Base-by-base conservation (phyloP, 2,888 invertebrate genomes). In the Pammene fasciana region DNA sequence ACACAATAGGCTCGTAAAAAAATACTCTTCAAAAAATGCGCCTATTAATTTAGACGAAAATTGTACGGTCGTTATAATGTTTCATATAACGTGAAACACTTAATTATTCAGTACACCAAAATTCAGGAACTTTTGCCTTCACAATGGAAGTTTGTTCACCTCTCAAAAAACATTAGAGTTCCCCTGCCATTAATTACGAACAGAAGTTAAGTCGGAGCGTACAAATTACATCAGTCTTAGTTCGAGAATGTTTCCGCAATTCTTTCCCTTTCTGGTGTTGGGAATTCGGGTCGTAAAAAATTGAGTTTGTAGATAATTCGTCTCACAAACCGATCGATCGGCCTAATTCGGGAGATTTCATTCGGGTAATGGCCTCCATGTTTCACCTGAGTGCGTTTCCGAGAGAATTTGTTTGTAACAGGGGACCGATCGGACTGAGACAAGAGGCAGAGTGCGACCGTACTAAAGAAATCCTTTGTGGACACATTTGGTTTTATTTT, bases 161-260 rank as follows among this genome's bases (percentile, higher is more conserved):
- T 72, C 76, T 75, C 73, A 76, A 79, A 80, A 81, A 80, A 78
- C 76, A 73, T 74, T 79, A 76, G 76, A 81, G 81, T 77, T 76
- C 78, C 75, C 78, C 81, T 79, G 75, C 82, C 88, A 88, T 89
- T 87, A 87, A 86, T 86, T 87, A 78, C 70, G 78, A 75, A 73
- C 82, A 82, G 74, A 81, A 84, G 84, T 82, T 84, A 86, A 81
- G 81, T 82, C 82, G 76, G 75, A 74, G 77, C 77, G 78, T 79
- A 83, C 82, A 86, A 88, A 88, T 88, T 84, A 87, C 85, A 85
- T 85, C 82, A 82, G 80, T 85, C 86, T 85, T 85, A 85, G 85
- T 85, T 86, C 79, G 78, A 82, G 78, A 79, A 84, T 83, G 82
- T 83, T 80, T 73, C 74, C 75, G 73, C 80, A 84, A 84, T 86